Conservation (phyloP, 2,113 vertebrate genomes). For the Sisor rabdophorus region DNA sequence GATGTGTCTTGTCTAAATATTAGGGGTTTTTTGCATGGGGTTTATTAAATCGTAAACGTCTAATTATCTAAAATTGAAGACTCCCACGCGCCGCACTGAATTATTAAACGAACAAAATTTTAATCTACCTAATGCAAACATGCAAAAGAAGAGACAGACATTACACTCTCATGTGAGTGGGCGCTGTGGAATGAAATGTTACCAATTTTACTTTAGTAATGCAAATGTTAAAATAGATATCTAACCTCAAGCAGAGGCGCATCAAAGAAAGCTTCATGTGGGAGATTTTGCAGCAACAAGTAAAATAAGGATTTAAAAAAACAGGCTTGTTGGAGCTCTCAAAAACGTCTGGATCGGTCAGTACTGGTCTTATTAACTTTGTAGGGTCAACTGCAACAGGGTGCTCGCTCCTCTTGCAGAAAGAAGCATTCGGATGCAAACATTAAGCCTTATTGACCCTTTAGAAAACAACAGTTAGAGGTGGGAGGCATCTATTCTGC, state of each 20-base stretch:
- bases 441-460: constrained; percentile 38
- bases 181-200: not conserved
- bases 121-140: not conserved
- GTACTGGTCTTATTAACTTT: constrained; percentile 23
- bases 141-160: not conserved
- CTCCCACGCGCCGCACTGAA: not conserved
- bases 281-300: not conserved
- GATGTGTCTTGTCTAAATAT: not conserved
- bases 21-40: not conserved
- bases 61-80: not conserved
- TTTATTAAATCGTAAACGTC: not conserved
- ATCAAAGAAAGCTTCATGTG: not conserved
- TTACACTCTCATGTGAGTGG: not conserved
- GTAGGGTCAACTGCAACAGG: constrained; percentile 8
- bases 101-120: not conserved
- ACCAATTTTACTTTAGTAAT: not conserved
- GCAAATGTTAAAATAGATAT: not conserved
- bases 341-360: not conserved
- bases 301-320: too few relatives aligned
- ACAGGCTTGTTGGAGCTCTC: too few relatives aligned
- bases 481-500: constrained; percentile 32
- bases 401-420: constrained; percentile 21
- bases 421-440: constrained; percentile 40
- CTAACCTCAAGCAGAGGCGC: not conserved
- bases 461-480: constrained; percentile 22